Conservation (phyloP, 2,113 vertebrate genomes). For the Cardinalis cardinalis region DNA sequence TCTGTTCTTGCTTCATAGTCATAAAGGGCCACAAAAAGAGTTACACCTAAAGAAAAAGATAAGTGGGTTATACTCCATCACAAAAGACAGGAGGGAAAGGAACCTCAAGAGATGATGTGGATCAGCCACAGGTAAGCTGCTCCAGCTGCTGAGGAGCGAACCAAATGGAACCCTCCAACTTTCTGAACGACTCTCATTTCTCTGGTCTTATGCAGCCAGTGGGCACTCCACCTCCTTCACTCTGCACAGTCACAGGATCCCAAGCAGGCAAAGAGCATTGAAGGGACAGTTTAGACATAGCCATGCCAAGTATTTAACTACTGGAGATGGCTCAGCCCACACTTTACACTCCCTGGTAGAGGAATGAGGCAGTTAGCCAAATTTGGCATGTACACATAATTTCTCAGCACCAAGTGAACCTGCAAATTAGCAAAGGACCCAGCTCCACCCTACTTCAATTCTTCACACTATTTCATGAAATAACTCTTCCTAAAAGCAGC, state of each 20-base stretch:
- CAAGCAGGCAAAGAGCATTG: neutral
- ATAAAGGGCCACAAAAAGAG: constrained; percentile 95
- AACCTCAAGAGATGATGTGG: neutral
- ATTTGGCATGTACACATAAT: neutral
- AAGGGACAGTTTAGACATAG: neutral
- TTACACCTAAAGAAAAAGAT: constrained; percentile 83
- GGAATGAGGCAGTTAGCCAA: neutral
- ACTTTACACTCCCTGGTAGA: neutral
- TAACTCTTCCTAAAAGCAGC: neutral
- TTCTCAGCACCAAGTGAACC: neutral
- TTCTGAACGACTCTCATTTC: neutral
- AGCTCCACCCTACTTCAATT: neutral
- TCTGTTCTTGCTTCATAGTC: constrained; percentile 96
- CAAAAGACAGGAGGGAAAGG: neutral
- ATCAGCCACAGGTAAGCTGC: neutral
- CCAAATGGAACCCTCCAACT: neutral
- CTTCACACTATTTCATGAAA: neutral
- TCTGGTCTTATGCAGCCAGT: neutral
- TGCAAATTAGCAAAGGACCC: neutral
- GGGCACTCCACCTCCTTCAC: neutral
- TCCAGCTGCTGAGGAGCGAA: neutral
- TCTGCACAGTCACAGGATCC: neutral
- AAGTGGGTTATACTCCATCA: neutral
- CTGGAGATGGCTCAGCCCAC: neutral
- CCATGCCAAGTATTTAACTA: neutral